Evolutionary conservation across 1,140 invertebrate genomes (phyloP).

Genomic region (Saccostrea glomerata): DNA sequence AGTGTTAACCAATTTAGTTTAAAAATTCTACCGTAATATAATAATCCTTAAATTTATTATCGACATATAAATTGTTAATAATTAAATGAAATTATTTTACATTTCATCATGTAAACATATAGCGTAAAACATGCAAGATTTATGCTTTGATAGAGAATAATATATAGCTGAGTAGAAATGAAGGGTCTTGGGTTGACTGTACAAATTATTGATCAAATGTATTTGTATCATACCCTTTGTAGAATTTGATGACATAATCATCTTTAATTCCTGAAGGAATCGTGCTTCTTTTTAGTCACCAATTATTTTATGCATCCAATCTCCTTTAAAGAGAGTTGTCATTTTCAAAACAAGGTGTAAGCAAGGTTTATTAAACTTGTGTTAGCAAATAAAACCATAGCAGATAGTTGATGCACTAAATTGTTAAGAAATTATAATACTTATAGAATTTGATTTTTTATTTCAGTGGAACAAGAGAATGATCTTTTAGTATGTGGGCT

Average conservation of each 20-base stretch:
- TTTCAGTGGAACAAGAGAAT: slow-evolving; percentile 76
- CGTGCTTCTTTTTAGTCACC: slow-evolving; percentile 4
- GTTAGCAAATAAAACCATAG: no score
- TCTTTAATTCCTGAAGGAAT: slow-evolving; percentile 27
- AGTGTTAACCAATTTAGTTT: no score
- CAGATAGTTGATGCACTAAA: no score
- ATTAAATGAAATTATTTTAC: no score
- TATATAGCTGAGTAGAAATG: background rate
- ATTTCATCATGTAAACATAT: no score
- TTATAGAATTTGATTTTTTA: no score
- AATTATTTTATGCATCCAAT: slow-evolving; percentile 27
- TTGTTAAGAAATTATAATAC: no score
- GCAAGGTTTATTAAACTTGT: no score
- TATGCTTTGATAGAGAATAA: background rate
- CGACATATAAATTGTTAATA: no score
- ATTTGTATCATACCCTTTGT: background rate
- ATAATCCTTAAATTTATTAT: no score
- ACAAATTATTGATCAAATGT: slow-evolving; percentile 22
- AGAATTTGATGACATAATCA: slow-evolving; percentile 38
- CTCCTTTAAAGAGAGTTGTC: slow-evolving; percentile 15
- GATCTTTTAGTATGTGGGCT: slow-evolving; percentile 77
- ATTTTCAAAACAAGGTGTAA: slow-evolving; percentile 6
- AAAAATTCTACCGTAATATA: no score
- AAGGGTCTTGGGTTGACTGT: background rate
- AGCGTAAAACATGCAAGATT: background rate